Base-by-base conservation (phyloP, 2,888 invertebrate genomes). In the Uloborus plumipes region DNA sequence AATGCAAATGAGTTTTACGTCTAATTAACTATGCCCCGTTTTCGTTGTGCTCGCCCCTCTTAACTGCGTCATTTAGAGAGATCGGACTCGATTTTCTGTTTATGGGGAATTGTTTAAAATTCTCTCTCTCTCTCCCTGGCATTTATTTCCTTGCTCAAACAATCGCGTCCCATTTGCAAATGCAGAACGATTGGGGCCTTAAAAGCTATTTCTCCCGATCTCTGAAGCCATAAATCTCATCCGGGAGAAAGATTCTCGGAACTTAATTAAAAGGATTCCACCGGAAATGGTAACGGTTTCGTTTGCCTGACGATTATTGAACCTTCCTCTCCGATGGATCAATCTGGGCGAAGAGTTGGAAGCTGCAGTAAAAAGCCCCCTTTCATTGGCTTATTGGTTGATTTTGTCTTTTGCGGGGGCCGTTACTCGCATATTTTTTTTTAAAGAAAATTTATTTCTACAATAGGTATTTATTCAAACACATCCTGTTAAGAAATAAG, bases 1-100 rank as follows among this genome's bases (percentile, higher is more conserved):
- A 66, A 79, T 79, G 79, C 79, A 79, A 79, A 79, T 79, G 72
- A 79, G 79, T 79, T 79, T 79, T 79, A 79, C 79, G 79, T 79
- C 79, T 73, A 73, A 79, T 79, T 79, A 79, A 79, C 73, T 79
- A 62, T 58, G 79, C 79, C 73, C 79, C 72, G 75, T 66, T 69
- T 62, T 50, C 59, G 58, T 61, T 71, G 49, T 59, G 59, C 71
- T 47, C 39, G 69, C 76, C 49, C 65, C 58, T 58, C 47, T 79
- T 73, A 79, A 72, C 72, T 79, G 79, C 72, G 53, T 77, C 76
- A 70, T 77, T 77, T 58, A n/a, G 47, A 66, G 72, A 55, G 71
- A 64, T 58, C 51, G 66, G 72, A 79, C 76, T 77, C 76, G 76
- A 77, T 77, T 77, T 77, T 70, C 76, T 77, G 76, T 77, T 77